A percentile compares a stretch with the other conserved stretches of the same genome.
These are phyloP conservation scores for Proales similis DNA, from an alignment of 1,140 invertebrate species.

Conservation along the genomic window DNA sequence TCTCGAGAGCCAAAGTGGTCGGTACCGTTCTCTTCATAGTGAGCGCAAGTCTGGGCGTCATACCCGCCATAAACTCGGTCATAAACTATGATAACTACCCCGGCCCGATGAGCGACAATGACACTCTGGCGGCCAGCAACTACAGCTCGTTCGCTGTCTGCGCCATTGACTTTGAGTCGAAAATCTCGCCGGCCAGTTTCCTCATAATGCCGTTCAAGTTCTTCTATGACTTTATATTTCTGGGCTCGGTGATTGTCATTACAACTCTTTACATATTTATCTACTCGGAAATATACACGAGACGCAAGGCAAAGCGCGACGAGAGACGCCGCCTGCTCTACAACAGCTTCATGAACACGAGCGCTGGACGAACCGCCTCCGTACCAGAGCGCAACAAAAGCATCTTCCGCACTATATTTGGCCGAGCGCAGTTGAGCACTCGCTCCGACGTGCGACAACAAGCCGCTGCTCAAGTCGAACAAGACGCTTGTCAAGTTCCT, in stretches of 20 bases:
- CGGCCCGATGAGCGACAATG: background rate
- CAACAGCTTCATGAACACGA: constrained; percentile 19
- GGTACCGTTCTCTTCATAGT: constrained; percentile 42
- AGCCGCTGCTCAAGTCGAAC: no score
- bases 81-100: background rate
- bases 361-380: no score
- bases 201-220: constrained; percentile 34
- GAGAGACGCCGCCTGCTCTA: constrained; percentile 2
- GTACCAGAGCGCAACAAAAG: no score
- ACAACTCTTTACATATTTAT: constrained; percentile 22
- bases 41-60: constrained; percentile 43
- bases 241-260: constrained; percentile 6
- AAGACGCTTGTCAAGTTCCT: no score
- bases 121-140: no score
- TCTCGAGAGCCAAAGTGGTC: constrained; percentile 44
- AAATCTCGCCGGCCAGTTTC: background rate
- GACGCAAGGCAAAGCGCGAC: constrained; percentile 4
- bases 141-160: background rate
- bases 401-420: no score
- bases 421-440: no score
- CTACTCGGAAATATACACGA: constrained; percentile 22
- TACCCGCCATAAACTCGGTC: constrained; percentile 41
- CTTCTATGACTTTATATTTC: constrained; percentile 6
- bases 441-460: no score
- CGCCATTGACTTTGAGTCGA: constrained; percentile 9